A percentile compares a stretch with the other conserved stretches of the same genome.
phyloP scores from a whole-genome alignment of 2,113 vertebrate species.

The Ophthalmotilapia sp. region DNA sequence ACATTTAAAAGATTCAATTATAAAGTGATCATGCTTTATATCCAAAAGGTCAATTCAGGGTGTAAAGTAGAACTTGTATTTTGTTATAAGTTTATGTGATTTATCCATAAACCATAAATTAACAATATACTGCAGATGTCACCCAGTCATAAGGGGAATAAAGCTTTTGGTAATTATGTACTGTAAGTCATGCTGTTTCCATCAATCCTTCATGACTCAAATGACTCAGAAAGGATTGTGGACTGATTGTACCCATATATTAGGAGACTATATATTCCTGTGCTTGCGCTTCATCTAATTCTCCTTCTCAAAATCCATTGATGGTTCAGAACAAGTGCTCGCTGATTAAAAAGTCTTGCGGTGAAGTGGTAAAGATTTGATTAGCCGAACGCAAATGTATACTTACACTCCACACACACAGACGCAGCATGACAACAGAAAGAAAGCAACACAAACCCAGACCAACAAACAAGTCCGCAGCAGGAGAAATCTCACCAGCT shows the following conservation, averaged over 20 bases:
- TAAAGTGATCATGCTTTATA: neutral
- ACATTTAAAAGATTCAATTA: neutral
- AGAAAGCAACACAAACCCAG: conserved; percentile 18
- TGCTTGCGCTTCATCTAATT: neutral
- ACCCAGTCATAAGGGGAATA: neutral
- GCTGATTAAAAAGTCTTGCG: conserved; percentile 9
- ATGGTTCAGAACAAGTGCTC: neutral
- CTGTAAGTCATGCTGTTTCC: neutral
- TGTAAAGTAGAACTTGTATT: neutral
- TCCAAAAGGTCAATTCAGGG: neutral
- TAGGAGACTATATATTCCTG: neutral
- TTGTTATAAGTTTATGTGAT: neutral
- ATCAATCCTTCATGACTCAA: neutral
- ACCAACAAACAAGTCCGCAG: conserved; percentile 49
- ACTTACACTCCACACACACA: neutral
- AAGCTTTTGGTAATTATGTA: neutral
- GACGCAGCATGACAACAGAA: conserved; percentile 4
- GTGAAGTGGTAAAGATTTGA: conserved; percentile 17
- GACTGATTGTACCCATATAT: neutral
- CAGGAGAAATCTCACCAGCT: conserved; percentile 52
- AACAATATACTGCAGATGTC: neutral
- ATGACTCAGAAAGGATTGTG: neutral
- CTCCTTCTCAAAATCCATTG: neutral
- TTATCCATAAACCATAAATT: neutral
- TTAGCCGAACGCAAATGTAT: conserved; percentile 19